Evolutionary conservation across 2,888 invertebrate genomes (phyloP).

Genomic region (Mystacides longicornis): DNA sequence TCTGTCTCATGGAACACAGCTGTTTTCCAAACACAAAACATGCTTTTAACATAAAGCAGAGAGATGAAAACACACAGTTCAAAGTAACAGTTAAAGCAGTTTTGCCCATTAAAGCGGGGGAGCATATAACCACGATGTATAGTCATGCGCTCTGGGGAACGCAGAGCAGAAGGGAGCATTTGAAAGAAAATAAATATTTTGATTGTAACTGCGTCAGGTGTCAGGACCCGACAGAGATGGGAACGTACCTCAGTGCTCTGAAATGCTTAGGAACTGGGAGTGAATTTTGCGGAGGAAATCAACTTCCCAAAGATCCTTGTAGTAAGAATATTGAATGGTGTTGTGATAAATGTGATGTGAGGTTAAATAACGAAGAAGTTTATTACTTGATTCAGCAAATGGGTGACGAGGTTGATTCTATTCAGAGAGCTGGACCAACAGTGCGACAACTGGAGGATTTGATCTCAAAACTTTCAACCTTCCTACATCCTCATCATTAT

Average conservation of each 20-base stretch:
- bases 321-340: slow-evolving; percentile 68
- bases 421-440: slow-evolving; percentile 54
- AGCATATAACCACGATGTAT: slow-evolving; percentile 76
- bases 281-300: slow-evolving; percentile 56
- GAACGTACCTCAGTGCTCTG: slow-evolving; percentile 64
- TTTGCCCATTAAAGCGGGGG: slow-evolving; percentile 58
- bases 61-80: slow-evolving; percentile 49
- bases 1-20: slow-evolving; percentile 74
- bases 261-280: slow-evolving; percentile 56
- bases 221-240: slow-evolving; percentile 71
- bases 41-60: slow-evolving; percentile 50
- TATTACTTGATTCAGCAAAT: slow-evolving; percentile 61
- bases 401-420: slow-evolving; percentile 66
- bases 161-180: slow-evolving; percentile 68
- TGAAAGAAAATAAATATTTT: slow-evolving; percentile 73
- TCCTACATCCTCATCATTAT: slow-evolving; percentile 79
- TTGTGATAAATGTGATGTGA: slow-evolving; percentile 62
- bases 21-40: slow-evolving; percentile 76
- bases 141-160: slow-evolving; percentile 86
- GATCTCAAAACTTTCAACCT: slow-evolving; percentile 59
- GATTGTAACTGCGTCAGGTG: slow-evolving; percentile 67
- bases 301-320: slow-evolving; percentile 64
- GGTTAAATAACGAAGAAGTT: slow-evolving; percentile 58
- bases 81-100: slow-evolving; percentile 63
- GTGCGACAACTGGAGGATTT: slow-evolving; percentile 56